Evolutionary conservation across 2,888 invertebrate genomes (phyloP).

Genomic region (Danaus chrysippus): DNA sequence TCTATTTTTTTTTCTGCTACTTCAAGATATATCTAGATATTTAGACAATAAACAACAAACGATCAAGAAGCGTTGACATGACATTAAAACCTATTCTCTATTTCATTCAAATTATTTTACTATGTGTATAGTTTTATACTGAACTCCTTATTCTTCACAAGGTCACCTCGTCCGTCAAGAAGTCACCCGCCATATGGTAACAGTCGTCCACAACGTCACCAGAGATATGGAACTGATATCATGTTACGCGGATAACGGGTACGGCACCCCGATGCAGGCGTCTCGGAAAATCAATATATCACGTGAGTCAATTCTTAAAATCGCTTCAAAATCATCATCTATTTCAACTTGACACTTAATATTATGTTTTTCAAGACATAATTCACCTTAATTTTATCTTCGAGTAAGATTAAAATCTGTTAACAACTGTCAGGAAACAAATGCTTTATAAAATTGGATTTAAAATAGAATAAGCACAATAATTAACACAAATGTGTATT

Average conservation of each 20-base stretch:
- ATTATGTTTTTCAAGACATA: not conserved
- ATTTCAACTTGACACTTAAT: not conserved
- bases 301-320: conserved; percentile 76
- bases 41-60: no score
- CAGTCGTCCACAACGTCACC: conserved; percentile 90
- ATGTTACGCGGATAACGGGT: conserved; percentile 93
- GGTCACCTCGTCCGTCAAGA: conserved; percentile 89
- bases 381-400: not conserved
- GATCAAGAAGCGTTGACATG: no score
- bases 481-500: not conserved
- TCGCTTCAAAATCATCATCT: not conserved
- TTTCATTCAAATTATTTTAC: no score
- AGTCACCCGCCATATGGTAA: conserved; percentile 90
- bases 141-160: conserved; percentile 28
- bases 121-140: not conserved
- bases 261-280: conserved; percentile 92
- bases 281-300: conserved; percentile 89
- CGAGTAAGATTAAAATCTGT: no score
- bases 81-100: no score
- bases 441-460: no score
- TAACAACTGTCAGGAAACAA: no score
- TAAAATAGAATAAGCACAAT: not conserved
- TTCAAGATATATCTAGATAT: no score
- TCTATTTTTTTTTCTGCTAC: no score
- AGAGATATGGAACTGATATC: conserved; percentile 92